Evolutionary conservation across 2,113 vertebrate species (phyloP).

Genomic region (Muscicapa adusta): DNA sequence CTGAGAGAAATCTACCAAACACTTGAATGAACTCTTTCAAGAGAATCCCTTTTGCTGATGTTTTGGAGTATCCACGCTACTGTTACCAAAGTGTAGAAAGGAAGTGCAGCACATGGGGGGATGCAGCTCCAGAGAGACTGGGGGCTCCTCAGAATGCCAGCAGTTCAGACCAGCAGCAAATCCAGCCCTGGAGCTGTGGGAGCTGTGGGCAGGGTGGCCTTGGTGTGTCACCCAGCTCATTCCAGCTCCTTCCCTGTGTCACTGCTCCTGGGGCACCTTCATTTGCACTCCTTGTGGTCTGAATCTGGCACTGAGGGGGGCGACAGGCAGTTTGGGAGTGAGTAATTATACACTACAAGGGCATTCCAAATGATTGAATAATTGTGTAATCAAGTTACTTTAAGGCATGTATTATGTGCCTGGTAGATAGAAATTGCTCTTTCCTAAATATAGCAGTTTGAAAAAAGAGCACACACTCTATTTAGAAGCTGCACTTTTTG

Average conservation of each 20-base stretch:
- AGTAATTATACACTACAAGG: conserved; percentile 59
- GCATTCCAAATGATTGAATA: conserved; percentile 57
- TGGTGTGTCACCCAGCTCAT: neutral
- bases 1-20: neutral
- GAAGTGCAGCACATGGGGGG: fast-evolving
- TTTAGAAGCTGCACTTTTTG: neutral
- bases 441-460: conserved; percentile 36
- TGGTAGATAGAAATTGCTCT: conserved; percentile 54
- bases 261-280: neutral
- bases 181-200: neutral
- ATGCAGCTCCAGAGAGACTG: neutral
- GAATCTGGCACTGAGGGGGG: neutral
- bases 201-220: neutral
- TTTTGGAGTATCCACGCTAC: neutral
- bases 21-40: neutral
- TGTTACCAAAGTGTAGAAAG: neutral
- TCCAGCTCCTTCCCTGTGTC: neutral
- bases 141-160: fast-evolving
- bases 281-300: neutral
- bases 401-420: conserved; percentile 54
- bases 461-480: neutral
- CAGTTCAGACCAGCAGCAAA: neutral
- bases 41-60: neutral
- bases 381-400: conserved; percentile 69
- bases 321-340: neutral